Conservation (phyloP, 2,797 vertebrate genomes). For the Xenopus petersii region DNA sequence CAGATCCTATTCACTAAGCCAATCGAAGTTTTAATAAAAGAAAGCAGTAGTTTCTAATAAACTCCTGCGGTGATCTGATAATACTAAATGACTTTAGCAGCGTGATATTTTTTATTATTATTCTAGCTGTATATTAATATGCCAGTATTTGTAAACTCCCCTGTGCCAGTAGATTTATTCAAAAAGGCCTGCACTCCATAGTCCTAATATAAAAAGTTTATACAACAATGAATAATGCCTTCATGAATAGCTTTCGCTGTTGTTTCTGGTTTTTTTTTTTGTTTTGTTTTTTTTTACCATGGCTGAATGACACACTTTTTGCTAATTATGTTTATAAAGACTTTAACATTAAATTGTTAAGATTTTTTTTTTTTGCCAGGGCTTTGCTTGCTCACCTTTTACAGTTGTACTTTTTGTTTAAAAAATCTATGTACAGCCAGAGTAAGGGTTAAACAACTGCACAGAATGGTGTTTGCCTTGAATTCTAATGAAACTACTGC, state of each 20-base stretch:
- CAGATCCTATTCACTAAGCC: slow-evolving; percentile 78
- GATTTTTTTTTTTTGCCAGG: no score
- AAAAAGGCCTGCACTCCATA: slow-evolving; percentile 61
- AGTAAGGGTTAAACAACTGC: no score
- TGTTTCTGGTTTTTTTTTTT: not conserved
- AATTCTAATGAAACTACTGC: no score
- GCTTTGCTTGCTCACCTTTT: no score
- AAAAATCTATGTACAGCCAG: no score
- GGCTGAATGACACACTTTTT: slow-evolving; percentile 1
- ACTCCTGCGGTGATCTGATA: slow-evolving; percentile 77
- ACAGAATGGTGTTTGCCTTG: no score
- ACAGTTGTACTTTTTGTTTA: no score
- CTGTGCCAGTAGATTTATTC: slow-evolving; percentile 73
- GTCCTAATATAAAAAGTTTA: slow-evolving; percentile 63
- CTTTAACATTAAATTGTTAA: no score
- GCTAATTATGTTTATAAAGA: slow-evolving; percentile 17
- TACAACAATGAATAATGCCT: slow-evolving; percentile 62
- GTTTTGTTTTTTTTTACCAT: not conserved
- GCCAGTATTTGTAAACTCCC: slow-evolving; percentile 82
- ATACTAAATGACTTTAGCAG: slow-evolving; percentile 80
- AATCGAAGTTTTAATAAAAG: slow-evolving; percentile 85
- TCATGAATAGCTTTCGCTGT: slow-evolving; percentile 45
- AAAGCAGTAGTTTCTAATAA: slow-evolving; percentile 84
- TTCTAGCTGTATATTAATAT: slow-evolving; percentile 83
- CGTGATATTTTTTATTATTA: slow-evolving; percentile 81